phyloP scores from a whole-genome alignment of 2,113 vertebrate species.

The Microcebus jonahi region DNA sequence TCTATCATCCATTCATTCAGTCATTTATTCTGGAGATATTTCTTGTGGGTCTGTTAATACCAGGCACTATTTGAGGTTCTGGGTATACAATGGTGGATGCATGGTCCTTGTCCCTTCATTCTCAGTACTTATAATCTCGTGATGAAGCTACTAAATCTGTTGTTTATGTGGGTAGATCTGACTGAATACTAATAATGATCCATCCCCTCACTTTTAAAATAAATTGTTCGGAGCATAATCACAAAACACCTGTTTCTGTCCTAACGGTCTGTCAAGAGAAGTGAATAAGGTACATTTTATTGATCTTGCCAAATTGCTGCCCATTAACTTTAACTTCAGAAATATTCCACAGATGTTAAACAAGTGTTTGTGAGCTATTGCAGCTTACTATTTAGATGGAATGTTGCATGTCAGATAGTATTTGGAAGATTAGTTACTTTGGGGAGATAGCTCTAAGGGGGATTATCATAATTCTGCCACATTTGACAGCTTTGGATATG shows the following conservation, averaged over 20 bases:
- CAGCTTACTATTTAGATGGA: slow-evolving; percentile 70
- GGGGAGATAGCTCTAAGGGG: slow-evolving; percentile 61
- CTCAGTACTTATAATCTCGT: background rate
- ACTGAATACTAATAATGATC: background rate
- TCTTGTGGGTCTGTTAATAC: background rate
- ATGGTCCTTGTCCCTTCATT: background rate
- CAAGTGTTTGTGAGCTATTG: slow-evolving; percentile 70
- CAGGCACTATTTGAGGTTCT: background rate
- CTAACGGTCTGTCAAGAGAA: slow-evolving; percentile 47
- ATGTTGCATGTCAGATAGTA: slow-evolving; percentile 63
- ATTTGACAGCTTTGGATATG: slow-evolving; percentile 64
- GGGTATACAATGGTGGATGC: background rate
- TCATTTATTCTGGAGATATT: slow-evolving; percentile 30
- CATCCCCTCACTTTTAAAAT: slow-evolving; percentile 29
- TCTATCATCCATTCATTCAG: background rate
- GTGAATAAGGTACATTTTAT: slow-evolving; percentile 38
- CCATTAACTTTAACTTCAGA: slow-evolving; percentile 66
- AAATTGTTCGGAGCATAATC: background rate
- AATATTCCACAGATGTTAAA: slow-evolving; percentile 71
- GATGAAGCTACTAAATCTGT: background rate
- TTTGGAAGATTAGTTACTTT: slow-evolving; percentile 66
- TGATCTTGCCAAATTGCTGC: slow-evolving; percentile 67
- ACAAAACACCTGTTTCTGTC: background rate
- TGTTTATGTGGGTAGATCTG: background rate
- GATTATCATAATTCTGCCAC: slow-evolving; percentile 73